These are phyloP conservation scores for Octomys mimax DNA, from an alignment of 2,797 vertebrate species.

Conservation along the genomic window DNA sequence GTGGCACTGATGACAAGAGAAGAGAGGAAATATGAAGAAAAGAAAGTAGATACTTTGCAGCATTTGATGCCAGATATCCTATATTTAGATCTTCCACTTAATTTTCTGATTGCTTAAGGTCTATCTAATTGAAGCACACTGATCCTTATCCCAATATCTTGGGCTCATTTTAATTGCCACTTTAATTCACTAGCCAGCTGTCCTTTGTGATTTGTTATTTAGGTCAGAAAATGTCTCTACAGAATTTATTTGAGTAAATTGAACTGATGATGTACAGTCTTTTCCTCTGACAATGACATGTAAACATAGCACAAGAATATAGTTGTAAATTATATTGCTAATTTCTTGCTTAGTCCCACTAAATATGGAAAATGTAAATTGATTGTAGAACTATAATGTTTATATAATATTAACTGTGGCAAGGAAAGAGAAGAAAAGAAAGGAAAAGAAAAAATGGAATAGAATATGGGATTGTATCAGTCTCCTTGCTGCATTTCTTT, in stretches of 20 bases:
- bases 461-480: neutral
- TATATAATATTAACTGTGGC: neutral
- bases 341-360: neutral
- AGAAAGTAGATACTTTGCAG: fast-evolving
- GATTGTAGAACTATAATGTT: slow-evolving; percentile 40
- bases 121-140: neutral
- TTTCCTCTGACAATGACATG: neutral
- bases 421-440: neutral
- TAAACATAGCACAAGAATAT: neutral
- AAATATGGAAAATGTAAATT: neutral
- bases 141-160: neutral
- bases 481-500: neutral
- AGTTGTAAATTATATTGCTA: neutral
- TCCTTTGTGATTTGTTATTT: neutral
- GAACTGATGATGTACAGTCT: neutral
- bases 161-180: neutral
- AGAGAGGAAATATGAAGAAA: too few relatives aligned
- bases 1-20: neutral
- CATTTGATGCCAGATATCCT: too few relatives aligned
- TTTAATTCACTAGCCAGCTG: neutral
- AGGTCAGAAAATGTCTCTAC: neutral
- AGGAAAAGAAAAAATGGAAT: neutral
- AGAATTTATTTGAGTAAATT: neutral
- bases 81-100: neutral
- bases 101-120: neutral